Percentiles rank a stretch among this genome's conserved stretches.
Conservation (phyloP, 1,140 invertebrate genomes). For the Polypedilum pembai region DNA sequence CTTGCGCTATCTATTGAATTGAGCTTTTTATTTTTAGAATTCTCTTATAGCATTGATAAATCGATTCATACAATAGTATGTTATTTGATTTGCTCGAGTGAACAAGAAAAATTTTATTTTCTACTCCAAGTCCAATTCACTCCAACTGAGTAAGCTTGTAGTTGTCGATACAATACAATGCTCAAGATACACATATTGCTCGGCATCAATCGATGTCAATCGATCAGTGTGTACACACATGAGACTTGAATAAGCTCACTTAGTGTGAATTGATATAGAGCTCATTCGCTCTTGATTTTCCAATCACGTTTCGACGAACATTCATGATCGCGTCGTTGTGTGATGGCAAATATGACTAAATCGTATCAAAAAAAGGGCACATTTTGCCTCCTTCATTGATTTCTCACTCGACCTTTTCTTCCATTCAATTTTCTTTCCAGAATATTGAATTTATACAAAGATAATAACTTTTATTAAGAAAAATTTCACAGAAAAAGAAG, state of each 20-base stretch:
- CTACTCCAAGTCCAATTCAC: neutral
- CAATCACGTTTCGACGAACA: neutral
- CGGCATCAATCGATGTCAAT: neutral
- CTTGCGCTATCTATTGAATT: slow-evolving; percentile 9
- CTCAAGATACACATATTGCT: no score
- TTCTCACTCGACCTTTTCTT: no score
- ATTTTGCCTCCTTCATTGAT: neutral
- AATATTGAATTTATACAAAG: no score
- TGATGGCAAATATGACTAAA: slow-evolving; percentile 7
- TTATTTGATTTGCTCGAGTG: slow-evolving; percentile 26
- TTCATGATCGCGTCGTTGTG: neutral
- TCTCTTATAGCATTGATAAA: neutral
- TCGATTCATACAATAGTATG: slow-evolving; percentile 2
- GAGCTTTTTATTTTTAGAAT: neutral
- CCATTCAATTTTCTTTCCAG: no score
- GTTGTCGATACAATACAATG: no score
- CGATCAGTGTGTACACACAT: slow-evolving; percentile 4
- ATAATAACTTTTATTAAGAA: no score
- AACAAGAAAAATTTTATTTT: neutral
- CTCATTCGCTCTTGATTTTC: slow-evolving; percentile 15
- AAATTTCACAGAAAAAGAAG: no score
- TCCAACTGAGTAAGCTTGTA: neutral
- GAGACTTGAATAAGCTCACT: no score
- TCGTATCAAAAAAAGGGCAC: neutral
- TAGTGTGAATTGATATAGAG: neutral